Conservation (phyloP, 2,113 vertebrate genomes). For the Xyrauchen texanus region DNA sequence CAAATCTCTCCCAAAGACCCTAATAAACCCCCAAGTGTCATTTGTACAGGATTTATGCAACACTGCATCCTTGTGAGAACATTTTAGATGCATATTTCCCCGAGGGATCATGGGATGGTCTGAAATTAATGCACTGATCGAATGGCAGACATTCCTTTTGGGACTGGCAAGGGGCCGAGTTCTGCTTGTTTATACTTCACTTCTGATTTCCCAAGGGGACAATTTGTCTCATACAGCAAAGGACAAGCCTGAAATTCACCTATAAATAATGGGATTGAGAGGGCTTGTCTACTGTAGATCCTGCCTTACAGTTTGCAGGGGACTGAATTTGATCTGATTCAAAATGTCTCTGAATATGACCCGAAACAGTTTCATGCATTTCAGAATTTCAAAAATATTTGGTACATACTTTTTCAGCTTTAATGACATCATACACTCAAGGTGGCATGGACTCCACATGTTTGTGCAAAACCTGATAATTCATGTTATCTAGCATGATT, state of each 20-base stretch:
- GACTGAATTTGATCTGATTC: background rate
- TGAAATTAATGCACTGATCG: conserved; percentile 41
- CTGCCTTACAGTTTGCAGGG: background rate
- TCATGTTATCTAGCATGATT: too few species aligned
- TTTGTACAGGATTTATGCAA: conserved; percentile 43
- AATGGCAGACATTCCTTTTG: conserved; percentile 45
- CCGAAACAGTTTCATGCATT: background rate
- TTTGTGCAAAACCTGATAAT: background rate
- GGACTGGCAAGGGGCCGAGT: conserved; percentile 45
- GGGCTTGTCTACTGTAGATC: conserved; percentile 21
- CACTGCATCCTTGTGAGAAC: conserved; percentile 55
- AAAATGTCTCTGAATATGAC: background rate
- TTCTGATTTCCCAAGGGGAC: conserved; percentile 40
- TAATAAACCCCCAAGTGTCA: conserved; percentile 46
- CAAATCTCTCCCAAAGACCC: background rate
- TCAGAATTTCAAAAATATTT: background rate
- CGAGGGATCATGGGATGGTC: conserved; percentile 42
- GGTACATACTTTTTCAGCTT: background rate
- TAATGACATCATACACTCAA: background rate
- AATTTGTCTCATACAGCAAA: conserved; percentile 39
- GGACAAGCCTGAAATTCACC: conserved; percentile 36
- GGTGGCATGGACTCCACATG: background rate
- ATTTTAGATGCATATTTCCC: conserved; percentile 48
- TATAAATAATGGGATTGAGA: conserved; percentile 14
- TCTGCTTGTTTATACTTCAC: conserved; percentile 5